Percentiles rank a stretch among this genome's conserved stretches.
Conservation (phyloP, 2,888 invertebrate species). For the Carcina quercana region DNA sequence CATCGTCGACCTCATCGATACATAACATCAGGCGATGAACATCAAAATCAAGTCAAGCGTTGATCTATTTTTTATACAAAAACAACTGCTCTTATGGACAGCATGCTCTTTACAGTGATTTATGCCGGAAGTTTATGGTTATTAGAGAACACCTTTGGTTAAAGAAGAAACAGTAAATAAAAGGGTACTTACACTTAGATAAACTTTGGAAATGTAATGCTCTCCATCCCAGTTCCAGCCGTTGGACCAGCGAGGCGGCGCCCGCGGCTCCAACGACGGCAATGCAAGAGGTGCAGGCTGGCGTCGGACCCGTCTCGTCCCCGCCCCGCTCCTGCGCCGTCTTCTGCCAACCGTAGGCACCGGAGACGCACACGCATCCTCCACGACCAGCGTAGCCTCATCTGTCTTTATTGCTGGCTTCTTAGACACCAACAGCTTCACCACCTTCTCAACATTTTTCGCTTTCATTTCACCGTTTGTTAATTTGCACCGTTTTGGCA, state of each 20-base stretch:
- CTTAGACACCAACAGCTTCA: constrained; percentile 58
- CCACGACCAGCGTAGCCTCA: constrained; percentile 49
- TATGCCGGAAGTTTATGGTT: no score
- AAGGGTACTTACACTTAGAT: constrained; percentile 83
- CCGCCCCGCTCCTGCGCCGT: constrained; percentile 24
- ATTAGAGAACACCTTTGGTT: no score
- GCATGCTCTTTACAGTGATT: no score
- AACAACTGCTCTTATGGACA: no score
- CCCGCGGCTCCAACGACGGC: constrained; percentile 28
- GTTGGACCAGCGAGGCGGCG: constrained; percentile 83
- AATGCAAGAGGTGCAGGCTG: constrained; percentile 21
- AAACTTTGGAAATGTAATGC: constrained; percentile 87
- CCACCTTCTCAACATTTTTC: constrained; percentile 58
- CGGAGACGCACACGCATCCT: constrained; percentile 49
- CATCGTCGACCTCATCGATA: no score
- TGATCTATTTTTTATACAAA: no score
- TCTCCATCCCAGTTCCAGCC: constrained; percentile 95
- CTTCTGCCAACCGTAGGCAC: constrained; percentile 22
- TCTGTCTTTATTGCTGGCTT: constrained; percentile 59
- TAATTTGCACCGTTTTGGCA: constrained; percentile 42
- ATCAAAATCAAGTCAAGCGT: no score
- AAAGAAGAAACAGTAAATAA: constrained; percentile 1
- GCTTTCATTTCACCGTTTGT: constrained; percentile 44
- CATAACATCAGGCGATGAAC: no score
- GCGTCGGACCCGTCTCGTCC: constrained; percentile 22